Base-by-base conservation (phyloP, 2,797 vertebrate genomes). In the Cyprinella venusta region DNA sequence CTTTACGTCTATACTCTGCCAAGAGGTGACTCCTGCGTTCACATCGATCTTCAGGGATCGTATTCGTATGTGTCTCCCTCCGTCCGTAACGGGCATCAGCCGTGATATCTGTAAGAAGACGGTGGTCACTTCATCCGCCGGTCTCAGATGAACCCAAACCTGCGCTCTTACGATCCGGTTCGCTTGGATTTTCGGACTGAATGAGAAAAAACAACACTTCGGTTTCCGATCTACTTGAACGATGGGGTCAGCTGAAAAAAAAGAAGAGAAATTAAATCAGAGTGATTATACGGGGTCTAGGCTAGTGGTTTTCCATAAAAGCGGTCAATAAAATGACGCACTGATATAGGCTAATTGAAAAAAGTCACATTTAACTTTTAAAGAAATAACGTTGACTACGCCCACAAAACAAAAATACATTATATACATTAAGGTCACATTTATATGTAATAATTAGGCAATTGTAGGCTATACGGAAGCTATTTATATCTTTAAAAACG, bases 1-100 rank as follows among this genome's bases (percentile, higher is more conserved):
- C 90, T 99, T 99, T 92, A 99, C 97, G 90, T 99, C 98, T 85
- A 99, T 97, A 80, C 98, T 99, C 88, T 99, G 97, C 98, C 98
- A 99, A 83, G 97, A 97, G 87, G 95, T 95, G 90, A 94, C 91
- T 86, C 97, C 97, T 84, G 97, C 95, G 84, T 92, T 96, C 92
- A 99, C 95, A 88, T 98, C 97, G 83, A 98, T 95, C 95, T 99
- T 98, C 93, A 99, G 93, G 88, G 97, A 97, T 92, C 97, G 97
- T 93, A 99, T 97, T 92, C 96, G 95, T 90, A 96, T 95, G 67
- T 96, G 96, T 89, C 96, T 94, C 91, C 90, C 94, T 81, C 97
- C 97, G 84, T 97, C 96, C 2, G 91, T 86, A 93, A 95, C 96
- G 87, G 98, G 97, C 93, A 95, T 97, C 88, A 99, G 95, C 90